Percentiles rank a stretch among this genome's conserved stretches.
phyloP scores from a whole-genome alignment of 2,888 invertebrate species.

The Actias luna region DNA sequence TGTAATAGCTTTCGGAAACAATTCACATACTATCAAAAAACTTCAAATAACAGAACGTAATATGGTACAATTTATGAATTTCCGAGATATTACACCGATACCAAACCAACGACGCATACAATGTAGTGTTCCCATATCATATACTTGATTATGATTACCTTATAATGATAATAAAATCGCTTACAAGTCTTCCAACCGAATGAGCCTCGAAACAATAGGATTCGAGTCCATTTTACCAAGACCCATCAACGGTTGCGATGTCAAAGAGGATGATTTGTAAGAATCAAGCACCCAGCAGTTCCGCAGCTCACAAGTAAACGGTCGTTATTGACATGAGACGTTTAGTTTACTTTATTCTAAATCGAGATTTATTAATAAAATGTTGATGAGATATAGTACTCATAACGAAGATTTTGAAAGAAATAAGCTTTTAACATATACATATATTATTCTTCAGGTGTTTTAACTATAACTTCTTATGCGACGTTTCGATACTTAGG shows the following conservation, averaged over 20 bases:
- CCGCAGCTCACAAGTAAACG: not conserved
- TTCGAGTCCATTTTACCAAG: slow-evolving; percentile 14
- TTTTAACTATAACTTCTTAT: too few relatives aligned
- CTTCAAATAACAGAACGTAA: slow-evolving; percentile 14
- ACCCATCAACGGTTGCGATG: slow-evolving; percentile 8
- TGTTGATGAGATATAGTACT: slow-evolving; percentile 11
- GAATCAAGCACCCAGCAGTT: not conserved
- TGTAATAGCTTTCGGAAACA: slow-evolving; percentile 9
- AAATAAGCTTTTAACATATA: too few relatives aligned
- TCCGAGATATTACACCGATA: slow-evolving; percentile 20
- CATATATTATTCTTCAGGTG: too few relatives aligned
- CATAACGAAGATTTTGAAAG: not conserved
- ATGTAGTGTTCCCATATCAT: slow-evolving; percentile 27
- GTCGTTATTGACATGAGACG: slow-evolving; percentile 10
- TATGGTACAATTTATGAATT: slow-evolving; percentile 15
- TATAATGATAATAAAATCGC: slow-evolving; percentile 31
- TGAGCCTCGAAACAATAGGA: slow-evolving; percentile 26
- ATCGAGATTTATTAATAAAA: slow-evolving; percentile 12
- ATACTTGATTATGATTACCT: slow-evolving; percentile 27
- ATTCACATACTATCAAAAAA: slow-evolving; percentile 14
- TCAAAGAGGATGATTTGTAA: not conserved
- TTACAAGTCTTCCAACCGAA: slow-evolving; percentile 24
- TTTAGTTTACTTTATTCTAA: slow-evolving; percentile 12
- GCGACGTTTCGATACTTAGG: too few relatives aligned
- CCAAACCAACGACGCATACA: slow-evolving; percentile 25